A percentile compares a stretch with the other conserved stretches of the same genome.
phyloP scores from a whole-genome alignment of 92 coral and sea anemone genomes.

The Zoanthus sociatus region DNA sequence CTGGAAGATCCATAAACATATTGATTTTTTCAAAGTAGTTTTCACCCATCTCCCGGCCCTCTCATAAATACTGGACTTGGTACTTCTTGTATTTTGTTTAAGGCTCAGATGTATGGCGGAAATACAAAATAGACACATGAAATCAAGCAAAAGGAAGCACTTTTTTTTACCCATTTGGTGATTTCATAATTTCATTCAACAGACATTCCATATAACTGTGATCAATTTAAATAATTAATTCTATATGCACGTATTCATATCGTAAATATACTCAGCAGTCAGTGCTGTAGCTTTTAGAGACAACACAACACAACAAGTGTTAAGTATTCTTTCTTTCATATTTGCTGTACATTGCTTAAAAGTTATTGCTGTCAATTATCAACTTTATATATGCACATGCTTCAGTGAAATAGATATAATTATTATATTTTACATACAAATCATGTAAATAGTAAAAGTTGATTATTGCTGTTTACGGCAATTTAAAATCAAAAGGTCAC shows the following conservation, averaged over 20 bases:
- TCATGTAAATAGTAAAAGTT: slow-evolving; percentile 1
- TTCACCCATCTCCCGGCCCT: slow-evolving; percentile 10
- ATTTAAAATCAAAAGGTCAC: slow-evolving; percentile 15
- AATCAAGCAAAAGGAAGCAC: slow-evolving; percentile 26
- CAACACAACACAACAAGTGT: neutral
- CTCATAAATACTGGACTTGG: slow-evolving; percentile 9
- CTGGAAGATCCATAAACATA: slow-evolving; percentile 9
- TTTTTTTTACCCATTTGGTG: slow-evolving; percentile 12
- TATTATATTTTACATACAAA: slow-evolving; percentile 17
- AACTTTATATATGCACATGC: slow-evolving; percentile 1
- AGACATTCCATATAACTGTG: slow-evolving; percentile 26
- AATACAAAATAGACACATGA: slow-evolving; percentile 22
- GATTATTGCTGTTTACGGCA: slow-evolving; percentile 10
- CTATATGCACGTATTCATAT: neutral
- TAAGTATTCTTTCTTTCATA: slow-evolving; percentile 18
- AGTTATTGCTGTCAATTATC: slow-evolving; percentile 9
- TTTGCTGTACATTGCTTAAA: slow-evolving; percentile 27
- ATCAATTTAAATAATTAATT: slow-evolving; percentile 7
- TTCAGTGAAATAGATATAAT: slow-evolving; percentile 19
- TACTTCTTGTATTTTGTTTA: neutral
- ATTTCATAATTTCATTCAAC: slow-evolving; percentile 23
- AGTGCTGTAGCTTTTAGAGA: slow-evolving; percentile 13
- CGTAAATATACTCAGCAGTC: slow-evolving; percentile 5
- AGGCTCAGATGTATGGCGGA: slow-evolving; percentile 25
- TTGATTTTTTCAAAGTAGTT: slow-evolving; percentile 17